Evolutionary conservation across 2,888 invertebrate genomes (phyloP).

Genomic region (Agrilus biguttatus): DNA sequence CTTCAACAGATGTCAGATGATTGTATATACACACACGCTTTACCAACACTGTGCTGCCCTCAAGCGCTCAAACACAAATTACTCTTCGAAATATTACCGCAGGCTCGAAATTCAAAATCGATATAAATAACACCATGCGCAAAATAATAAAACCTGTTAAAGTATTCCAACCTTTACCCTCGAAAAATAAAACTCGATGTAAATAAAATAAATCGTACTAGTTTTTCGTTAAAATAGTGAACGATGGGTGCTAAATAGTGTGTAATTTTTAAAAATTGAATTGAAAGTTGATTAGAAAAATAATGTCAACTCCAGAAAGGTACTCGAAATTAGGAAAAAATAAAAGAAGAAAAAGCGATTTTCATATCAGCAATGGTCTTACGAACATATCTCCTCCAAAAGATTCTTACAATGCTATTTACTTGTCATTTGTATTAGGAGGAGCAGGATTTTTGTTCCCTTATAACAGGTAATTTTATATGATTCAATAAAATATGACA

Average conservation of each 20-base stretch:
- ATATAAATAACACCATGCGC: constrained; percentile 9
- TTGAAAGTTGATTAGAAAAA: not conserved
- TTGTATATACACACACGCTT: not conserved
- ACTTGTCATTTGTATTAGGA: constrained; percentile 62
- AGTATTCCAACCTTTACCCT: not conserved
- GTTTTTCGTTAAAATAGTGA: not conserved
- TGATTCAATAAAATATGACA: not conserved
- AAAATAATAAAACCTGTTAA: constrained; percentile 1
- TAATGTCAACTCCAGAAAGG: constrained; percentile 13
- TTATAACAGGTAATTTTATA: constrained; percentile 62
- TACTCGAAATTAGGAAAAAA: constrained; percentile 26
- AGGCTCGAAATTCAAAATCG: constrained; percentile 15
- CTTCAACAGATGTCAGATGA: constrained; percentile 16
- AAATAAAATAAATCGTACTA: not conserved
- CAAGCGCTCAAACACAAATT: not conserved
- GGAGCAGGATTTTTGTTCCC: constrained; percentile 84
- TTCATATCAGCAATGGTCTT: constrained; percentile 32
- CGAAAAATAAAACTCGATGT: not conserved
- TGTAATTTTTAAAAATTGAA: not conserved
- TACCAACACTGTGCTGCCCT: not conserved
- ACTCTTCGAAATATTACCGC: constrained; percentile 6
- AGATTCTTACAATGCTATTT: constrained; percentile 57
- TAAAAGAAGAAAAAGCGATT: constrained; percentile 18
- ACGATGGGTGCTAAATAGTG: constrained; percentile 1
- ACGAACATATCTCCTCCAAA: constrained; percentile 51